A percentile compares a stretch with the other conserved stretches of the same genome.
phyloP scores from a whole-genome alignment of 1,140 invertebrate species.

The Bombus confusus region DNA sequence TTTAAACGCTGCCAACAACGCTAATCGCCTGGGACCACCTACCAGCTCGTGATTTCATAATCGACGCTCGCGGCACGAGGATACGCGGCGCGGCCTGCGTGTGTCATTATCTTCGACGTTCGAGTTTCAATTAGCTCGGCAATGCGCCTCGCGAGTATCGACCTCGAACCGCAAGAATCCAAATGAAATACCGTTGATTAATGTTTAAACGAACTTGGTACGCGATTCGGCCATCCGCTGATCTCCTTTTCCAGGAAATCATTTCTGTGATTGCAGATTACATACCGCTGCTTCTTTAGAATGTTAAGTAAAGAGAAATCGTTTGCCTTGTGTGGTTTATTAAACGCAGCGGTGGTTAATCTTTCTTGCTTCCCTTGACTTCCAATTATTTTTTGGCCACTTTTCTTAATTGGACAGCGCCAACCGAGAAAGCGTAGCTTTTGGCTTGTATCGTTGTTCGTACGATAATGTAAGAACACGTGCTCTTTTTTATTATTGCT shows the following conservation, averaged over 20 bases:
- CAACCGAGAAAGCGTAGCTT: no score
- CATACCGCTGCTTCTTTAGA: not conserved
- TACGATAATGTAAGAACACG: no score
- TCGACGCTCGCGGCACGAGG: slow-evolving; percentile 64
- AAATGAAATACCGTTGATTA: slow-evolving; percentile 43
- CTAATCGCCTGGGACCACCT: slow-evolving; percentile 69
- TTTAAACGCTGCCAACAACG: slow-evolving; percentile 54
- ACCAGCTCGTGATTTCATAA: slow-evolving; percentile 70
- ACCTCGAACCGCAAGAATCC: slow-evolving; percentile 34
- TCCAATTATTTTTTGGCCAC: no score
- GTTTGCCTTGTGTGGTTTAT: not conserved
- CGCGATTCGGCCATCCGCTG: not conserved
- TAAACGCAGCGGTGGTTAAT: not conserved
- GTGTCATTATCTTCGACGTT: slow-evolving; percentile 64
- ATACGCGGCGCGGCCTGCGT: slow-evolving; percentile 42
- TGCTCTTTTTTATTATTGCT: no score
- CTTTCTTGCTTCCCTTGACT: no score
- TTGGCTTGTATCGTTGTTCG: no score
- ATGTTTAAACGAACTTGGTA: slow-evolving; percentile 14
- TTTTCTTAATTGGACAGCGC: no score
- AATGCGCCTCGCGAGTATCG: slow-evolving; percentile 24
- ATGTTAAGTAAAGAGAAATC: not conserved
- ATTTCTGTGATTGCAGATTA: not conserved
- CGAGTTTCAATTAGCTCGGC: slow-evolving; percentile 64
- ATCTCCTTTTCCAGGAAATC: not conserved